Evolutionary conservation across 2,797 vertebrate genomes (phyloP).

Genomic region (Pangasius larnaudii): DNA sequence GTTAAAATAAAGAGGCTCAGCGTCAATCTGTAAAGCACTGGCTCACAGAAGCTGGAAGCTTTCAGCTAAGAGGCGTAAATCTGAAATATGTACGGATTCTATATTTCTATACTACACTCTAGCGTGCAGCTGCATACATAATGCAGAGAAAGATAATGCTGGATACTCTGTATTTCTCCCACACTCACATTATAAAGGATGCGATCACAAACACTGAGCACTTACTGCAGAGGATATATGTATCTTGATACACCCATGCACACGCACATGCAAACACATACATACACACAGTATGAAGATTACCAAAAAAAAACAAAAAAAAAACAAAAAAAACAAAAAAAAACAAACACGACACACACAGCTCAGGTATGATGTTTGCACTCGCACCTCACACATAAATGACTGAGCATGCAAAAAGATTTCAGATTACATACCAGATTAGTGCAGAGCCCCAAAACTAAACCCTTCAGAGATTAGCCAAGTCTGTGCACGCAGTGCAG

Average conservation of each 20-base stretch:
- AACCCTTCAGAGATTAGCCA: not conserved
- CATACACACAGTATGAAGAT: not conserved
- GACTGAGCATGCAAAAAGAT: not conserved
- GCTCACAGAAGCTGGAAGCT: not conserved
- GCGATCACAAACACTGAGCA: too few relatives aligned
- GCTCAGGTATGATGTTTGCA: not conserved
- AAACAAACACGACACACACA: too few relatives aligned
- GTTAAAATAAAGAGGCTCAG: not conserved
- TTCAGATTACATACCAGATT: constrained; percentile 30
- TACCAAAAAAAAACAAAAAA: not conserved
- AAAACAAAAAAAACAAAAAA: too few relatives aligned
- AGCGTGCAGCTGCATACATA: not conserved
- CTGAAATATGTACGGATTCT: not conserved
- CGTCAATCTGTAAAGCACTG: not conserved
- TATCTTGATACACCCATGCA: not conserved
- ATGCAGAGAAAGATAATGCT: not conserved
- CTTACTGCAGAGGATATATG: not conserved
- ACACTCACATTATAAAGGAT: not conserved
- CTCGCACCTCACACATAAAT: not conserved
- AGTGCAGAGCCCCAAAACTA: not conserved
- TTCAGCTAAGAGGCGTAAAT: not conserved
- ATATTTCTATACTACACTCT: constrained; percentile 3
- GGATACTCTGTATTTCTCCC: not conserved
- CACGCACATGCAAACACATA: not conserved
- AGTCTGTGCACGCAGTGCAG: not conserved